phyloP scores from a whole-genome alignment of 2,113 vertebrate species.

The Channa argus region DNA sequence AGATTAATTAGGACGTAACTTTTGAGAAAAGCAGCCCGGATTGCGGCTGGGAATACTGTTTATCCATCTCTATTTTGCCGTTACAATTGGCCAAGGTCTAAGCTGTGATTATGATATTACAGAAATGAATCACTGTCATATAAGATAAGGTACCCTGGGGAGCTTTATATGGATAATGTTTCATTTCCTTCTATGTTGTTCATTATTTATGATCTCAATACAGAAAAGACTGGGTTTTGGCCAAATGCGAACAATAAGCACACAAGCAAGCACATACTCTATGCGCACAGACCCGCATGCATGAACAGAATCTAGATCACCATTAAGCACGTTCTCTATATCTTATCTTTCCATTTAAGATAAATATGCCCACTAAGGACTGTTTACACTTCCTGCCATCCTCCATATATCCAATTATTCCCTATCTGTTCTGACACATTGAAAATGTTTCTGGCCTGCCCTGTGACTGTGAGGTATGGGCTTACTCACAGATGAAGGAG shows the following conservation, averaged over 20 bases:
- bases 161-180: constrained; percentile 67
- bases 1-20: constrained; percentile 53
- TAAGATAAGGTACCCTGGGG: constrained; percentile 67
- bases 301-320: constrained; percentile 64
- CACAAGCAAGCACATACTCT: constrained; percentile 32
- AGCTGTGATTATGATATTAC: constrained; percentile 61
- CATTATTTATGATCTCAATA: constrained; percentile 67
- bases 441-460: constrained; percentile 61
- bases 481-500: constrained; percentile 74
- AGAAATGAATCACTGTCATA: constrained; percentile 64
- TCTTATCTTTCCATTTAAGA: constrained; percentile 59
- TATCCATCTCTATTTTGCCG: constrained; percentile 52
- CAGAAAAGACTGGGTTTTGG: constrained; percentile 52
- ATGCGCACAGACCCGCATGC: constrained; percentile 31
- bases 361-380: constrained; percentile 56
- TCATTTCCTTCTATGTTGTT: constrained; percentile 64
- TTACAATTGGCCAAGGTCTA: constrained; percentile 54
- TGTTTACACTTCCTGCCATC: constrained; percentile 60
- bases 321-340: constrained; percentile 37
- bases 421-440: constrained; percentile 61
- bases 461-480: constrained; percentile 73
- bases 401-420: constrained; percentile 56
- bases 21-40: constrained; percentile 50
- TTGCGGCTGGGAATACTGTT: constrained; percentile 47
- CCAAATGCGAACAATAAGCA: constrained; percentile 56